phyloP scores from a whole-genome alignment of 2,888 invertebrate genomes.

The Stomorhina lunata region DNA sequence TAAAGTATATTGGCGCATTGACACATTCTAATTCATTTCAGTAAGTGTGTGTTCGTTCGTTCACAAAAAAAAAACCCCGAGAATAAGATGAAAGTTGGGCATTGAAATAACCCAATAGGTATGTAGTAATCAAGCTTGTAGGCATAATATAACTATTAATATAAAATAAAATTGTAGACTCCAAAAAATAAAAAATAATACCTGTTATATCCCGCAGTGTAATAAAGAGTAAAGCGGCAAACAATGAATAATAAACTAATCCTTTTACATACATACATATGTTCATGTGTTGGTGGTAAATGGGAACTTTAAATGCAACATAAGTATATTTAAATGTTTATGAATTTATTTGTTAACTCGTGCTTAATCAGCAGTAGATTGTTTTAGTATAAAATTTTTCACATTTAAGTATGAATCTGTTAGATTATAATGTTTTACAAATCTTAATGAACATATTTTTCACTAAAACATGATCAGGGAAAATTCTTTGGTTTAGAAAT shows the following conservation, averaged over 20 bases:
- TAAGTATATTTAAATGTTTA: neutral
- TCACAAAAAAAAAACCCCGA: neutral
- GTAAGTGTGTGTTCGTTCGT: conserved; percentile 19
- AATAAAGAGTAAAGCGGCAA: conserved; percentile 47
- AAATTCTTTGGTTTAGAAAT: too few species aligned
- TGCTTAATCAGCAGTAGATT: conserved; percentile 58
- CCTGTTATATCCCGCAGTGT: conserved; percentile 59
- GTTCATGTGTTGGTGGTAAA: neutral
- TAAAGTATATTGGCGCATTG: conserved; percentile 62
- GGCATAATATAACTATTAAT: neutral
- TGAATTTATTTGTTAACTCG: conserved; percentile 44
- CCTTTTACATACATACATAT: conserved; percentile 25
- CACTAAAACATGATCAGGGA: conserved; percentile 1
- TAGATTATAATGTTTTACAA: conserved; percentile 30
- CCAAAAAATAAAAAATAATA: conserved; percentile 11
- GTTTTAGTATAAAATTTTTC: conserved; percentile 22
- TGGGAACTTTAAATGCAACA: neutral
- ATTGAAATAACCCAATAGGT: conserved; percentile 35
- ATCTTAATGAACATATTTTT: conserved; percentile 24
- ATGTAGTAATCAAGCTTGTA: conserved; percentile 49
- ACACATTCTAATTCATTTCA: conserved; percentile 59
- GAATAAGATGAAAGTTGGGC: conserved; percentile 43
- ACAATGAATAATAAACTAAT: conserved; percentile 41
- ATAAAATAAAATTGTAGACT: conserved; percentile 12
- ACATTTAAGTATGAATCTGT: neutral